These are phyloP conservation scores for Colistium nudipinnis DNA, from an alignment of 2,113 vertebrate species.

Conservation along the genomic window DNA sequence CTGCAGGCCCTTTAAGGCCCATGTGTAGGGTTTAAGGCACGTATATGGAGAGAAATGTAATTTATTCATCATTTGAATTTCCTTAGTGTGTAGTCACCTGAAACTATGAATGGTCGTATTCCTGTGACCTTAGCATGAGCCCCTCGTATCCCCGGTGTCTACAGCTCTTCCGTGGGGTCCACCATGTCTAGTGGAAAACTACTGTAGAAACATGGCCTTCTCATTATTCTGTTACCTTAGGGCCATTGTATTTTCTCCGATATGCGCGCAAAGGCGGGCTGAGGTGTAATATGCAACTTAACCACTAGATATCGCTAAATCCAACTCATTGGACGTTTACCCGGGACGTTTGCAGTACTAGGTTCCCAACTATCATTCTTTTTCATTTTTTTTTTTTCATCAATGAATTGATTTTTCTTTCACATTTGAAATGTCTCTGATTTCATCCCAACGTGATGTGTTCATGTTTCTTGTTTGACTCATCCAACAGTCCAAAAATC, in stretches of 20 bases:
- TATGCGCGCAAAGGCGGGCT: neutral
- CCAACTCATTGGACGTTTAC: no score
- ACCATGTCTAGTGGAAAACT: no score
- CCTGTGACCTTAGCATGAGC: neutral
- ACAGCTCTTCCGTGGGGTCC: no score
- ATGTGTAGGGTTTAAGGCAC: neutral
- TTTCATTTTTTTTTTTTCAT: neutral
- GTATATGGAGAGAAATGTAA: neutral
- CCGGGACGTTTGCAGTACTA: no score
- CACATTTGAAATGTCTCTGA: no score
- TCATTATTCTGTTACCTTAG: neutral
- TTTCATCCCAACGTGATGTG: no score
- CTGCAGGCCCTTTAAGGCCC: neutral
- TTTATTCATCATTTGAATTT: neutral
- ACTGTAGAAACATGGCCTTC: neutral
- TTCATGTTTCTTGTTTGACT: neutral
- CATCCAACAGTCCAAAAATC: no score
- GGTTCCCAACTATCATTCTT: neutral
- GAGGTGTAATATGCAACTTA: neutral
- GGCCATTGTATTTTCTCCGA: neutral
- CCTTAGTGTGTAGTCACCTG: neutral
- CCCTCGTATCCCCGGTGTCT: neutral
- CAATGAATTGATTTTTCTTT: neutral
- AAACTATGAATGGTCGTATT: neutral
- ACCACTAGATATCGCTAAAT: neutral